Base-by-base conservation (phyloP, 2,797 vertebrate species). In the Lophius americanus region DNA sequence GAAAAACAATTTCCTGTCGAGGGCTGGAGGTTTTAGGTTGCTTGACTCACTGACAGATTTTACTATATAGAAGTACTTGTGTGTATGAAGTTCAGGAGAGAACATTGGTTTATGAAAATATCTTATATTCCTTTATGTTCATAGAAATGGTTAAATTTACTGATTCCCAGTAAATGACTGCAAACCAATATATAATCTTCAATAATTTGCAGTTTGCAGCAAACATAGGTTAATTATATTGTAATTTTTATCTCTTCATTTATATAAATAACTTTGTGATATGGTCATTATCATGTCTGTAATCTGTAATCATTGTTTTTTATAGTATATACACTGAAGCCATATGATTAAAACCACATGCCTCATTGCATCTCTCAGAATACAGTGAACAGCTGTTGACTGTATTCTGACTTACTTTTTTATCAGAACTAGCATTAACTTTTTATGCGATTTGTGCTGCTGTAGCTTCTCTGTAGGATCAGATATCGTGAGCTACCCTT, bases 181-280 rank as follows among this genome's bases (percentile, higher is more conserved):
- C 23, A 56, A 48, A 14, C 70, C 61, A 36, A 50, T 12, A 64
- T 39, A 51, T 51, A 38, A 56, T n/a, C 37, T 42, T 1, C 43
- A 63, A 39, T 64, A 57, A 60, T 77, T 64, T 62, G 10, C 36
- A 54, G 51, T 59, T 66, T 71, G 39, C 59, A 71, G 37, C 41
- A 46, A 38, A 8, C 7, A n/a, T 5, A 11, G 10, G 10, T 10
- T 44, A 3, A 44, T 10, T 58, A 3, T 13, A 9, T 44, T 36
- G 3, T 49, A 1, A 23, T 23, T 23, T 23, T 23, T 23, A 23
- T 23, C 23, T 23, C 23, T 23, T 23, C 23, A 23, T 23, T 23
- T 23, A 23, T 23, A 23, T 23, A 23, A 23, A 23, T 23, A 23
- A 23, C 23, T 23, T 23, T 23, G 23, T 23, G 23, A 23, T 23